Evolutionary conservation across 2,797 vertebrate species (phyloP).

Genomic region (Euthynnus affinis): DNA sequence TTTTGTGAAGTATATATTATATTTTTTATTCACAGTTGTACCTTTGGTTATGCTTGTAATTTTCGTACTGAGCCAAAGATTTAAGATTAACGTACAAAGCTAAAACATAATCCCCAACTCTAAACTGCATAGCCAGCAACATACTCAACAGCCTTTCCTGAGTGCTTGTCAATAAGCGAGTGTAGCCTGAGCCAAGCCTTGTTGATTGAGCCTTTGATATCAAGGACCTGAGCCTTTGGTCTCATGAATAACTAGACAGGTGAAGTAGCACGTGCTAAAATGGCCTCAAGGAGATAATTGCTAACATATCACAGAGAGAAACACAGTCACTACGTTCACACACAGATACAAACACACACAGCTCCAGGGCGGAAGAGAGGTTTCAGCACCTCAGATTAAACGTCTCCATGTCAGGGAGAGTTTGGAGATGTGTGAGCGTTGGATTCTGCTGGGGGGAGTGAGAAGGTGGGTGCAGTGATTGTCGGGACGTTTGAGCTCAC

Average conservation of each 20-base stretch:
- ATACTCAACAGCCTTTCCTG: slow-evolving; percentile 7
- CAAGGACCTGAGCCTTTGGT: slow-evolving; percentile 54
- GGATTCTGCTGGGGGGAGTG: slow-evolving; percentile 59
- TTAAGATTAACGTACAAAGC: slow-evolving; percentile 29
- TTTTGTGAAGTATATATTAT: not conserved
- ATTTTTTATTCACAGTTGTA: not conserved
- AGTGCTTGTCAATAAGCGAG: slow-evolving; percentile 49
- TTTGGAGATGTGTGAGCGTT: slow-evolving; percentile 35
- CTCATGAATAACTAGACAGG: slow-evolving; percentile 61
- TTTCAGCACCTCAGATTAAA: slow-evolving; percentile 76
- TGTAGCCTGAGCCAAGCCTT: slow-evolving; percentile 22
- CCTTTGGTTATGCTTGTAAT: slow-evolving; percentile 20
- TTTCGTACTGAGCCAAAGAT: slow-evolving; percentile 25
- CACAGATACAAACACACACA: slow-evolving; percentile 46
- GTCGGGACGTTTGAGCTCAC: slow-evolving; percentile 68
- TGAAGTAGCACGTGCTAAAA: slow-evolving; percentile 62
- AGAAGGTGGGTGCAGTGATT: not conserved
- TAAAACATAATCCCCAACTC: slow-evolving; percentile 41
- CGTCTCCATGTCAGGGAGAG: slow-evolving; percentile 60
- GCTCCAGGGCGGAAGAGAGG: slow-evolving; percentile 47
- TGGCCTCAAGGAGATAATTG: slow-evolving; percentile 52
- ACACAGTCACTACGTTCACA: slow-evolving; percentile 38
- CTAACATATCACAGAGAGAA: slow-evolving; percentile 51
- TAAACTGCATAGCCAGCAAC: slow-evolving; percentile 47
- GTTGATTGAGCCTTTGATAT: slow-evolving; percentile 63